Evolutionary conservation across 2,888 invertebrate species (phyloP), one percentile per base, ranked within the genome.

Genomic region (Isotomurus palustris): DNA sequence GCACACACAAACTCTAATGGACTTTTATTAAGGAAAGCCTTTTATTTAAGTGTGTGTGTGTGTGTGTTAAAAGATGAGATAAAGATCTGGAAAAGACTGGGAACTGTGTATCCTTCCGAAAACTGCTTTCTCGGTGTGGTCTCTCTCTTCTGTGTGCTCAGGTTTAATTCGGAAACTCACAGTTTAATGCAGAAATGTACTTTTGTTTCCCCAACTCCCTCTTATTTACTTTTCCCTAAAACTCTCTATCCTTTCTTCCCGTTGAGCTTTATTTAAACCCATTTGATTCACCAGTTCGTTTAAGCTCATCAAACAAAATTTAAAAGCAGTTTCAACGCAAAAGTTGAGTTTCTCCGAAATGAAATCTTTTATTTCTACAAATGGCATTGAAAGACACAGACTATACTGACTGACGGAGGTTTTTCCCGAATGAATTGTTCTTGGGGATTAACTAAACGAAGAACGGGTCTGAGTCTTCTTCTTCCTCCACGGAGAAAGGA

Each of bases 261-360:
- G n/a, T n/a, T n/a, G n/a, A n/a, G n/a, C n/a, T n/a, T n/a, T n/a
- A n/a, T n/a, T n/a, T n/a, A n/a, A n/a, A n/a, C n/a, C n/a, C n/a
- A n/a, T n/a, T n/a, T n/a, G n/a, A n/a, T n/a, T n/a, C n/a, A n/a
- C n/a, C n/a, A n/a, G n/a, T 40, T 8, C 12, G 22, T 43, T 44
- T 32, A 49, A 56, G 51, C 56, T 56, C 56, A 56, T 56, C 56
- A 56, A 56, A 56, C 56, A 56, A 56, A 28, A 27, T 50, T 56
- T 56, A 56, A 56, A 56, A 56, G 56, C 56, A 56, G 50, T 56
- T n/a, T n/a, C n/a, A n/a, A n/a, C n/a, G n/a, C n/a, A n/a, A n/a
- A 27, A 28, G 17, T 40, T 28, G 36, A 50, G 50, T 29, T 50
- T 36, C 32, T 22, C 21, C n/a, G 17, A 29, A 48, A 48, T 32